These are phyloP conservation scores for Aphelenchoides fujianensis DNA, from an alignment of 1,140 invertebrate species.

Conservation along the genomic window DNA sequence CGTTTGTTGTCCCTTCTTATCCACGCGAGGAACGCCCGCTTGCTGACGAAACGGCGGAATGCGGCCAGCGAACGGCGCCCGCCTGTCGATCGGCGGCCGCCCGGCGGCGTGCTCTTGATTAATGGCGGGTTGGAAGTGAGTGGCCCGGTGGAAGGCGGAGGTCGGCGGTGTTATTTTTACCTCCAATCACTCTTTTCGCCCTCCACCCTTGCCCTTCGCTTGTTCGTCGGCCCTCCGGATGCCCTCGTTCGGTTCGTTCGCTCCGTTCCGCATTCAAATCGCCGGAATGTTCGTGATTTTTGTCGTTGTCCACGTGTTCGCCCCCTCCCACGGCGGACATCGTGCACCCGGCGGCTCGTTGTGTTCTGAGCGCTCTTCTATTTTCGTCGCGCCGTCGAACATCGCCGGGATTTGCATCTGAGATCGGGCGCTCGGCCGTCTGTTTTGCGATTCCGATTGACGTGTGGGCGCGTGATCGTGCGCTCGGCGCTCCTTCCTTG, in stretches of 20 bases:
- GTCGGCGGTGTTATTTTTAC: neutral
- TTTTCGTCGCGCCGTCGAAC: neutral
- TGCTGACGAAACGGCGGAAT: too few relatives aligned
- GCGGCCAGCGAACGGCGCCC: too few relatives aligned
- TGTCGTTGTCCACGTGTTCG: neutral
- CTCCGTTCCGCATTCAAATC: neutral
- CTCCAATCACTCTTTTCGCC: too few relatives aligned
- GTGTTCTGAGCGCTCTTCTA: too few relatives aligned
- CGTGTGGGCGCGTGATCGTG: slow-evolving; percentile 3
- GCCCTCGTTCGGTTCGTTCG: neutral
- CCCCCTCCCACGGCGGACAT: too few relatives aligned
- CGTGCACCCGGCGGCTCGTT: neutral
- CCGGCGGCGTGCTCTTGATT: neutral
- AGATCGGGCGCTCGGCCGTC: neutral
- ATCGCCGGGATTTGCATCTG: neutral
- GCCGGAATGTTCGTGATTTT: neutral
- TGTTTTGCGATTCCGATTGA: neutral
- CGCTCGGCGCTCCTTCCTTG: too few relatives aligned
- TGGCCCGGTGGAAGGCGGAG: neutral
- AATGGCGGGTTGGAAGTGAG: too few relatives aligned
- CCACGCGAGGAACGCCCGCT: too few relatives aligned
- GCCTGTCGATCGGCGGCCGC: neutral
- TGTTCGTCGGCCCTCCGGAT: too few relatives aligned
- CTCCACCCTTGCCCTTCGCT: too few relatives aligned
- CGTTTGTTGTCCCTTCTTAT: too few relatives aligned